Evolutionary conservation across 35 echinoderm and acorn worm species (phyloP), one percentile per base, ranked within the genome.

Genomic region (Heliocidaris tuberculata): DNA sequence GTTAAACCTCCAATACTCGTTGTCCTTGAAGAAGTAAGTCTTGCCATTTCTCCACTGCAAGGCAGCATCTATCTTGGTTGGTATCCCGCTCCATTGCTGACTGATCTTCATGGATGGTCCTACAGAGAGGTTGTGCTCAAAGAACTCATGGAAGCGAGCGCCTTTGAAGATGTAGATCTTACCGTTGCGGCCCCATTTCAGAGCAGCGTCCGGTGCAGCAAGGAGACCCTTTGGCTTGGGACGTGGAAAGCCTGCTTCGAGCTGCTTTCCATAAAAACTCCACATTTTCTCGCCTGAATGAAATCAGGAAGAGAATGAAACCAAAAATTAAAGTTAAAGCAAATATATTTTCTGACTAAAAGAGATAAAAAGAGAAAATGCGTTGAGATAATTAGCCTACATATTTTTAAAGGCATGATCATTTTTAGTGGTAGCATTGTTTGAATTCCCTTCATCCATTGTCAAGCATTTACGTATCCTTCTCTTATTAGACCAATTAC

Each of bases 21-120:
- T 94, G 15, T 94, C 96, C 86, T 94, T 95, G 95, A 99, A 99
- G 88, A 99, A 97, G 70, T 97, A 99, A 2, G 98, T 97, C 32
- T 96, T 97, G 27, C 96, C 96, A 50, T 99, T 99, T 12, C 93
- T 94, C 98, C 98, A 99, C 95, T 99, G 96, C 50, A 97, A 94
- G 21, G 98, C 98, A 61, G 92, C 95, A 70, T 97, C 95, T 7
- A 99, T 70, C 30, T 71, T 93, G 24, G 92, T 60, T 19, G 98
- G 96, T 15, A 97, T 92, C 9, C 98, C 98, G 47, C 59, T 78
- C 98, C 98, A 99, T n/a, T 99, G 94, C 61, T 95, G 93, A 6
- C 88, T 91, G 60, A 99, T 96, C 86, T 96, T 95, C 27, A 71
- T 60, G 11, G 95, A 89, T 11, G 92, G 47, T 17, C 96, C 90